Evolutionary conservation across 2,797 vertebrate genomes (phyloP).

Genomic region (Xiphophorus birchmanni): DNA sequence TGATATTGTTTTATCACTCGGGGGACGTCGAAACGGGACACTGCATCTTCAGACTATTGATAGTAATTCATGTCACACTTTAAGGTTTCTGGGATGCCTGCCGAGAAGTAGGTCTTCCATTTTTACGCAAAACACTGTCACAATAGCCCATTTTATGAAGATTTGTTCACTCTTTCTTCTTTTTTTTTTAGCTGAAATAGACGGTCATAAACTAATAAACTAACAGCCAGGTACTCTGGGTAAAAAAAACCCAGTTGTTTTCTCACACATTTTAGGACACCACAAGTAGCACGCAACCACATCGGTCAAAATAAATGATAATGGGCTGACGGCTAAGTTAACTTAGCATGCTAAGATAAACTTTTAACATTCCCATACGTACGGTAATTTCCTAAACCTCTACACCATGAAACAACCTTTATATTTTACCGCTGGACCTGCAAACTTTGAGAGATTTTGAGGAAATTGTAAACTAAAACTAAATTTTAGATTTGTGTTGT

Average conservation of each 20-base stretch:
- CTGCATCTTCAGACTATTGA: slow-evolving; percentile 54
- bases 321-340: background rate
- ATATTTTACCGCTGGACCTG: background rate
- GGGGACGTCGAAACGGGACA: slow-evolving; percentile 69
- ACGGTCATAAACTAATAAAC: background rate
- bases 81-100: slow-evolving; percentile 65
- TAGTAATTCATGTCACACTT: slow-evolving; percentile 50
- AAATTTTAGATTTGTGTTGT: background rate
- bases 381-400: background rate
- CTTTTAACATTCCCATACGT: background rate
- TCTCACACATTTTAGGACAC: background rate
- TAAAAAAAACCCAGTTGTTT: background rate
- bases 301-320: background rate
- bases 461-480: background rate
- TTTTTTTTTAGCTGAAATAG: background rate
- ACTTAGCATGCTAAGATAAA: background rate
- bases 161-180: background rate
- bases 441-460: too few relatives aligned
- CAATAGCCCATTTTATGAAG: slow-evolving; percentile 42
- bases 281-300: background rate
- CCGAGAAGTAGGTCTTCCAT: slow-evolving; percentile 46
- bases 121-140: slow-evolving; percentile 28
- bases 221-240: background rate
- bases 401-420: background rate
- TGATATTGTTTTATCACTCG: slow-evolving; percentile 55